Percentiles rank a stretch among this genome's conserved stretches.
Evolutionary conservation across 2,797 vertebrate genomes (phyloP).

Genomic region (Pseudomugil tenellus): DNA sequence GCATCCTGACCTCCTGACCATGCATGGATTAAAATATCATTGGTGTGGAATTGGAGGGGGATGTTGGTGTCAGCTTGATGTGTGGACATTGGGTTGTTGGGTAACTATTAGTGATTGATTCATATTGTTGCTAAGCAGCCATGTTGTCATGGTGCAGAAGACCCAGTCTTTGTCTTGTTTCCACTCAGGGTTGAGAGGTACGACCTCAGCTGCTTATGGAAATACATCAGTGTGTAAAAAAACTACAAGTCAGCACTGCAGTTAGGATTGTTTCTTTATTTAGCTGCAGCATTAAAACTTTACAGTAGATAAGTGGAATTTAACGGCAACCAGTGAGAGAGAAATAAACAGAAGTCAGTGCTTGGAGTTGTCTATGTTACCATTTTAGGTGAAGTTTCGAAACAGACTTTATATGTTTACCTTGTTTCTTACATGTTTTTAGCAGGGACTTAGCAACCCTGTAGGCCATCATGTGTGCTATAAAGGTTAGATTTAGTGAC

Average conservation of each 20-base stretch:
- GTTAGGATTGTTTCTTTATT: conserved; percentile 36
- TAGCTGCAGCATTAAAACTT: conserved; percentile 28
- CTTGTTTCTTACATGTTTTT: conserved; percentile 50
- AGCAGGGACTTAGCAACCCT: conserved; percentile 17
- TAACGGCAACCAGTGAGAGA: conserved; percentile 54
- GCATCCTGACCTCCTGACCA: conserved; percentile 35
- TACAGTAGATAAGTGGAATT: conserved; percentile 42
- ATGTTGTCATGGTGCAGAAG: conserved; percentile 61
- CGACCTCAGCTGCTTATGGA: conserved; percentile 73
- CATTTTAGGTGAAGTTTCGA: conserved; percentile 78
- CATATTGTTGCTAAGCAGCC: conserved; percentile 69
- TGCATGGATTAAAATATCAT: conserved; percentile 61
- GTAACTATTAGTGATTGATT: conserved; percentile 73
- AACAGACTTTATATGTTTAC: conserved; percentile 60
- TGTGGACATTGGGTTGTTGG: conserved; percentile 37
- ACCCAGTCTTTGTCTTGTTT: conserved; percentile 59
- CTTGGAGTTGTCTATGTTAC: conserved; percentile 62
- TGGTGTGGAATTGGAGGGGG: conserved; percentile 10
- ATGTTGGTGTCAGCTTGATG: conserved; percentile 26
- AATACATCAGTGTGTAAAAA: conserved; percentile 65
- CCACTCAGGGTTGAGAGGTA: conserved; percentile 52
- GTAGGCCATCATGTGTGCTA: conserved; percentile 43
- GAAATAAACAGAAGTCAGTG: conserved; percentile 67
- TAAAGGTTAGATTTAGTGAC: conserved; percentile 50
- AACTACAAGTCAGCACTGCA: conserved; percentile 16